Evolutionary conservation across 1,140 invertebrate species (phyloP).

Genomic region (Ephestia elutella): DNA sequence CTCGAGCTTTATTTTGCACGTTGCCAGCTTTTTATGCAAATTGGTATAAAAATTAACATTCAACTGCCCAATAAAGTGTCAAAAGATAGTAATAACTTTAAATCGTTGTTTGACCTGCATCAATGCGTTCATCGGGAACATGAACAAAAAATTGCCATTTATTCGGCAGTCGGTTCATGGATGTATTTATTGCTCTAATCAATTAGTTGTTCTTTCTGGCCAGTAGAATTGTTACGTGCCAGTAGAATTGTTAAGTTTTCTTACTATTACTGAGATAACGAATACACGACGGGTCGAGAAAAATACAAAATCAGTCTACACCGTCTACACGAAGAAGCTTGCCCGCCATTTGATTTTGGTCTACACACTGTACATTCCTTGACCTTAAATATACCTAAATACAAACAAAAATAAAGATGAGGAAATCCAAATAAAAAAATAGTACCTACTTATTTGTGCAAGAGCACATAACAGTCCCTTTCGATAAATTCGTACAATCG

Average conservation of each 20-base stretch:
- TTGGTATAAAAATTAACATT: too few relatives aligned
- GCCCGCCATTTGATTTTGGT: slow-evolving; percentile 40
- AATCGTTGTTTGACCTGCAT: too few relatives aligned
- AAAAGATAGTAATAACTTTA: too few relatives aligned
- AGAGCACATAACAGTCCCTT: slow-evolving; percentile 5
- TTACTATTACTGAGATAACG: slow-evolving; percentile 3
- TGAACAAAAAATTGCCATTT: too few relatives aligned
- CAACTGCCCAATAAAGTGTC: too few relatives aligned
- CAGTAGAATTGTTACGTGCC: too few relatives aligned
- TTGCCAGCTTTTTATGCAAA: too few relatives aligned
- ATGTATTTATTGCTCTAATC: neutral
- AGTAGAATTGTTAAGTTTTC: neutral
- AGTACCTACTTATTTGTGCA: slow-evolving; percentile 10
- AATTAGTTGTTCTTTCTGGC: neutral
- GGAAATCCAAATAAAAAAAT: slow-evolving; percentile 28
- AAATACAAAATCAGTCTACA: slow-evolving; percentile 67
- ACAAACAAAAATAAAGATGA: slow-evolving; percentile 45
- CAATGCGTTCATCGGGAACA: too few relatives aligned
- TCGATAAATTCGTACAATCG: neutral
- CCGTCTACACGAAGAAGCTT: slow-evolving; percentile 53
- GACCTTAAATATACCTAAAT: slow-evolving; percentile 40
- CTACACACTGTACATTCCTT: slow-evolving; percentile 24
- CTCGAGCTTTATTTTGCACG: too few relatives aligned
- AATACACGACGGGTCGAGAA: slow-evolving; percentile 18
- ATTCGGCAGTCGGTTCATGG: neutral